These are phyloP conservation scores for Chaenogobius annularis DNA, from an alignment of 2,113 vertebrate species.

Conservation along the genomic window DNA sequence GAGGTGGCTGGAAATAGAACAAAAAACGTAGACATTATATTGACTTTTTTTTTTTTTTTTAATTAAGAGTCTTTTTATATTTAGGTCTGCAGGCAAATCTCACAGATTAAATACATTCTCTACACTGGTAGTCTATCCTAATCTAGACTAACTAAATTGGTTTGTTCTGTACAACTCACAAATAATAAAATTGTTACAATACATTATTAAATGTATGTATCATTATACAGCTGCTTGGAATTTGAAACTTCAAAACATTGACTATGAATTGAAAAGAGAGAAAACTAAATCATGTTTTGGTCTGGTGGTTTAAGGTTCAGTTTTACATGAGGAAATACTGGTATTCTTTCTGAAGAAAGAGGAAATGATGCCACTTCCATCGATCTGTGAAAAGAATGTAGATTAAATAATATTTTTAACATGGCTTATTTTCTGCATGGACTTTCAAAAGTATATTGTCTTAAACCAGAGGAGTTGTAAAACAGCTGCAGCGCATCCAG, in stretches of 20 bases:
- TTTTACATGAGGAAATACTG: not conserved
- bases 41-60: not conserved
- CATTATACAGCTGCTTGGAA: too few species aligned
- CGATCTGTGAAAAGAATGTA: not conserved
- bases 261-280: not conserved
- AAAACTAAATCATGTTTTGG: not conserved
- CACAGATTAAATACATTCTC: not conserved
- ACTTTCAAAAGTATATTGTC: too few species aligned
- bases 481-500: too few species aligned
- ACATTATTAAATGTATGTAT: too few species aligned
- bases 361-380: not conserved
- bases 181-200: too few species aligned
- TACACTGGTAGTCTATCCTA: not conserved
- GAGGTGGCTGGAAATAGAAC: slow-evolving; percentile 37
- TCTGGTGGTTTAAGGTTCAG: not conserved
- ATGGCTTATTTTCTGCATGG: not conserved
- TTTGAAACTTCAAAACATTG: not conserved
- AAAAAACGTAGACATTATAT: slow-evolving; percentile 15
- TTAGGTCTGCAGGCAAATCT: not conserved
- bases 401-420: not conserved
- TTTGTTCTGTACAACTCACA: too few species aligned
- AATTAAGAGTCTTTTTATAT: not conserved
- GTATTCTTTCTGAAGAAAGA: not conserved
- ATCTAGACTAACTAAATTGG: not conserved
- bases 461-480: too few species aligned